A percentile compares a stretch with the other conserved stretches of the same genome.
Evolutionary conservation across 2,113 vertebrate genomes (phyloP).

Genomic region (Chrysemys picta): DNA sequence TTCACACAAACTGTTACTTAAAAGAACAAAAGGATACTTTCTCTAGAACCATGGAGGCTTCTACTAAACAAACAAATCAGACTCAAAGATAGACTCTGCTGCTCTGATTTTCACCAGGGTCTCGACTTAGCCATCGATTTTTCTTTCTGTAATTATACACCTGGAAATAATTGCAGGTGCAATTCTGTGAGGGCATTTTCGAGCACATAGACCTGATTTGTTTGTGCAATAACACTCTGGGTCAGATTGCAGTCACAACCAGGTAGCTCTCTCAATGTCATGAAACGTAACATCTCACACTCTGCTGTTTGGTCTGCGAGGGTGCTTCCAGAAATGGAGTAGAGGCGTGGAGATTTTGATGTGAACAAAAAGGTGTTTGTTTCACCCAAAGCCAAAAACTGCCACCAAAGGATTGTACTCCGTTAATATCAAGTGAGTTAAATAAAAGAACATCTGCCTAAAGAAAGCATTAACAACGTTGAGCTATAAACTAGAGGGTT

Average conservation of each 20-base stretch:
- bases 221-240: background rate
- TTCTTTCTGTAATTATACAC: background rate
- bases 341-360: background rate
- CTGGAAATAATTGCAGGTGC: background rate
- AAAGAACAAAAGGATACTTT: background rate
- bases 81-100: background rate
- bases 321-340: background rate
- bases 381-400: background rate
- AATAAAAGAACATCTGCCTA: background rate
- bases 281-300: background rate
- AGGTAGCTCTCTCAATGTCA: background rate
- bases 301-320: background rate
- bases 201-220: background rate
- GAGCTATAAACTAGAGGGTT: background rate
- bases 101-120: background rate
- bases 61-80: background rate
- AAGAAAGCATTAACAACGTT: background rate
- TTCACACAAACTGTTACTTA: background rate
- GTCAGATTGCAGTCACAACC: background rate
- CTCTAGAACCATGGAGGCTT: background rate
- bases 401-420: background rate
- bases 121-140: background rate
- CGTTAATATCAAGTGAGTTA: background rate
- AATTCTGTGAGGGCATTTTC: background rate
- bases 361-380: background rate